Base-by-base conservation (phyloP, 2,888 invertebrate genomes). In the Leptodirus hochenwartii region DNA sequence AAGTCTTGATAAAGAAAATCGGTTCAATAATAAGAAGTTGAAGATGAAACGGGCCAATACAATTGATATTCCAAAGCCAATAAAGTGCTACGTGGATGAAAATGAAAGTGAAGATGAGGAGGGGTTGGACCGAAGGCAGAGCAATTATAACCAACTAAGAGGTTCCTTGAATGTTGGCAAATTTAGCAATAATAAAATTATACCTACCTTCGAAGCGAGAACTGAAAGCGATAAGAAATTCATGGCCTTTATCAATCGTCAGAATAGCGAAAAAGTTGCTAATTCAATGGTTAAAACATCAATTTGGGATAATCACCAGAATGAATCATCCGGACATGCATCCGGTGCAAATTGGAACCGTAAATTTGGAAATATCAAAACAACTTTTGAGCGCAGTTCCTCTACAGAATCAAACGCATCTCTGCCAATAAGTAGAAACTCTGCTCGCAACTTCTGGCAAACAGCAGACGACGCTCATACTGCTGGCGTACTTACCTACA, bases 21-120 rank as follows among this genome's bases (percentile, higher is more conserved):
- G 64, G 34, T 71, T 66, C 40, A 59, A 59, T 17, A 66, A 61
- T 36, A 76, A 75, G 41, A 80, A 78, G 46, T 59, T 72, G 14
- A 70, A 75, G 43, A 79, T 85, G 72, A 85, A 84, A 53, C 66
- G 85, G 10, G 84, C 85, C 3, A 87, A 87, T 42, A 87, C 87
- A 2, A 81, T 85, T 37, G 84, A 85, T 47, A 82, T 85, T 47
- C 82, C 84, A 1, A 79, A 79, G 44, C 68, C 71, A 0, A 39
- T 63, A 54, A 52, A 53, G 31, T 56, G 54, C 37, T 57, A 52
- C 35, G 57, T 57, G 33, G 61, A 62, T 11, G 63, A 64, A 27
- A 61, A 62, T 15, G 48, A 51, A 27, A 44, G 43, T 25, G 48
- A 49, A 13, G 40, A 41, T 15, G 44, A 58, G 0, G 50, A 53